Evolutionary conservation across 2,797 vertebrate species (phyloP), one percentile per base, ranked within the genome.

Genomic region (Kryptolebias ocellatus): DNA sequence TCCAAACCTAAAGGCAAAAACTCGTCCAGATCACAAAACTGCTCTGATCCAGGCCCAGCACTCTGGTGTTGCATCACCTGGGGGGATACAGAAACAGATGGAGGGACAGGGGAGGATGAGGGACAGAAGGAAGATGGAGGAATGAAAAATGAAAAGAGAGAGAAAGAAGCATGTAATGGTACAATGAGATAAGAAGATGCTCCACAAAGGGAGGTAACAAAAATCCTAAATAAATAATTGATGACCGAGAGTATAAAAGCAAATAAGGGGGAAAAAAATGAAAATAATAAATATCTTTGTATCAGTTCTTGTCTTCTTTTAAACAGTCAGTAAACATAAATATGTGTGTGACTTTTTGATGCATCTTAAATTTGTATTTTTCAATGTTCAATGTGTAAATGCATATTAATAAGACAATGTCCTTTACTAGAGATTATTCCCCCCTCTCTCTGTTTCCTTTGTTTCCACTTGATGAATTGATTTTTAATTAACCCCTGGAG

Each of bases 401-500:
- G 58, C 76, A 84, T 73, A 78, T 72, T 76, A 87, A 84, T 81
- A 69, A 84, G 51, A 18, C 28, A 5, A 37, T 28, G 70, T 72
- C 52, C 84, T 83, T 83, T 67, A 81, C 52, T 63, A 54, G 71
- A 82, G 70, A 83, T 75, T 62, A 67, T 83, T 75, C 63, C 64
- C 34, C 29, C 49, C 68, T 60, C 66, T 62, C 51, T 20, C 53
- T 20, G 61, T 82, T 84, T 66, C 65, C 62, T 87, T 79, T 87
- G 80, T 85, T 90, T 87, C 79, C 77, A 88, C 67, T 72, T 79
- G 77, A 90, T 89, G 71, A 90, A 89, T 88, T 76, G 84, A 89
- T 90, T 88, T 88, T 84, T 85, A 90, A 92, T 90, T 90, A 92
- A 91, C 89, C 87, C 78, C 82, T 74, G 78, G 78, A 83, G 79